phyloP scores from a whole-genome alignment of 2,113 vertebrate species.

The Notechis scutatus region DNA sequence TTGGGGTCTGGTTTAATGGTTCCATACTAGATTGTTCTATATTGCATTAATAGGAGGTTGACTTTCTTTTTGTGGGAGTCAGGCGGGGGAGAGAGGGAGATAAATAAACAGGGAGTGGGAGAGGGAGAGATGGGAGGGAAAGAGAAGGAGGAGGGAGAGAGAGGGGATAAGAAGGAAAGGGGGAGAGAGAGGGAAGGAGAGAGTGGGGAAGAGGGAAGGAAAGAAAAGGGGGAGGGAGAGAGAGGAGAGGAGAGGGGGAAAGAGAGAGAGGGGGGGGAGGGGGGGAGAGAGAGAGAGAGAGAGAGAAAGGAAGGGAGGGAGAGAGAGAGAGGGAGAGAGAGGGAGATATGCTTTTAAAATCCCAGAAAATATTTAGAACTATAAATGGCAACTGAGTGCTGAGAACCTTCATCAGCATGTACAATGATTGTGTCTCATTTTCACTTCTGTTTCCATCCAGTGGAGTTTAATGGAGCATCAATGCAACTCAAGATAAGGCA shows the following conservation, averaged over 20 bases:
- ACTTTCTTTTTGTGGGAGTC: not conserved
- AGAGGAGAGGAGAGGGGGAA: too few relatives aligned
- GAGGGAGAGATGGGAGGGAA: not conserved
- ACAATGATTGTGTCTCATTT: not conserved
- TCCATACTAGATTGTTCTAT: not conserved
- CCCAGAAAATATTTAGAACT: not conserved
- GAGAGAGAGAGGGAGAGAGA: not conserved
- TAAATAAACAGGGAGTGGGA: not conserved
- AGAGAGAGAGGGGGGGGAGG: too few relatives aligned
- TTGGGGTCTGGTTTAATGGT: not conserved
- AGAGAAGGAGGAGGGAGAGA: too few relatives aligned
- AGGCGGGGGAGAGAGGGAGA: too few relatives aligned
- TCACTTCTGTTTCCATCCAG: not conserved
- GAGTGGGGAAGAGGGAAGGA: too few relatives aligned
- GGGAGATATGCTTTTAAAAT: not conserved
- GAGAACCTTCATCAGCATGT: not conserved
- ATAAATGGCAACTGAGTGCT: not conserved
- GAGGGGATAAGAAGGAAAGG: too few relatives aligned
- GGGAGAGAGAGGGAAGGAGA: too few relatives aligned
- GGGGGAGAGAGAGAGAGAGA: not conserved
- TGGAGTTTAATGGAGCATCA: not conserved
- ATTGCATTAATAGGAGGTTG: not conserved
- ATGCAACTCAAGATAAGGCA: not conserved
- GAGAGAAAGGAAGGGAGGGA: not conserved
- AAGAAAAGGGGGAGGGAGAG: too few relatives aligned